Conservation (phyloP, 2,113 vertebrate species). For the Microcebus murinus region DNA sequence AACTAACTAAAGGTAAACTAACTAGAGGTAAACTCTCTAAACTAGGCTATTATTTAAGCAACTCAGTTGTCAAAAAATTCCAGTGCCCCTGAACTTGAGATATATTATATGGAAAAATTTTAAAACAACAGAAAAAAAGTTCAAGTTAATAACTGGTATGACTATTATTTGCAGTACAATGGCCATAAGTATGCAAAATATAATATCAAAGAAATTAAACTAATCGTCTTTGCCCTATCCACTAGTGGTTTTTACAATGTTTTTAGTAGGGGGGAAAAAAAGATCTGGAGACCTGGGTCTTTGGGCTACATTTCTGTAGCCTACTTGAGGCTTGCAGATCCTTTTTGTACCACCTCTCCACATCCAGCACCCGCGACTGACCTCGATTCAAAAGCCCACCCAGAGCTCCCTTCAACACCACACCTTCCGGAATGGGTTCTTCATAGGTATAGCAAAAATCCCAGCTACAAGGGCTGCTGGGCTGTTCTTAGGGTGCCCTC, state of each 20-base stretch:
- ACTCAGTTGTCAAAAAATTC: background rate
- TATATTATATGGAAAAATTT: background rate
- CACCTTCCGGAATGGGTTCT: background rate
- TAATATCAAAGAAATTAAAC: background rate
- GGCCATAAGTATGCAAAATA: background rate
- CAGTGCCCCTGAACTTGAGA: background rate
- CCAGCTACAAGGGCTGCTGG: background rate
- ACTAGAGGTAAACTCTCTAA: background rate
- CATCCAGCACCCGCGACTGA: background rate
- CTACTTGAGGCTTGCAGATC: background rate
- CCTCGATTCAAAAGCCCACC: background rate
- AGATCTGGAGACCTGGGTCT: background rate
- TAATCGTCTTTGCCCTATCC: background rate
- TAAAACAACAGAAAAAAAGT: background rate
- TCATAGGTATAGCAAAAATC: rapidly evolving
- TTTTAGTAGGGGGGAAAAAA: background rate
- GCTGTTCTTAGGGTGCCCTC: slow-evolving; percentile 51
- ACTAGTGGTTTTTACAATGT: background rate
- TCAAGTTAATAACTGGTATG: background rate
- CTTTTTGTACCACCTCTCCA: background rate
- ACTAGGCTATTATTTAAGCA: background rate
- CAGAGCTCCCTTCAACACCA: background rate
- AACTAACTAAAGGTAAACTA: too few relatives aligned
- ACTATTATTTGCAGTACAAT: background rate
- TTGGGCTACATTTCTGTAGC: background rate